These are phyloP conservation scores for Pseudochromis fuscus DNA, from an alignment of 2,797 vertebrate genomes.

Conservation along the genomic window DNA sequence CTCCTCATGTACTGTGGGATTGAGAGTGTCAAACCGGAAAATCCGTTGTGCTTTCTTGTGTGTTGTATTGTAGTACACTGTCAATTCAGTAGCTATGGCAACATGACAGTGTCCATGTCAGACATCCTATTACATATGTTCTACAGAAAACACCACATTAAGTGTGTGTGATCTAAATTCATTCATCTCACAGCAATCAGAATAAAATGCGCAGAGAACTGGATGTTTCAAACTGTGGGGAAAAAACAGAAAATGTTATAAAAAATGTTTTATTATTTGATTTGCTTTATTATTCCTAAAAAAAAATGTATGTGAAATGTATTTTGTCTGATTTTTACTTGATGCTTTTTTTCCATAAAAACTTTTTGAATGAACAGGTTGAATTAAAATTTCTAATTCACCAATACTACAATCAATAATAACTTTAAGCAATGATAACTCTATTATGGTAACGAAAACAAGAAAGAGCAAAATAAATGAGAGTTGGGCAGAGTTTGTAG, in stretches of 20 bases:
- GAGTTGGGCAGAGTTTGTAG: background rate
- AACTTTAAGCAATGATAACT: background rate
- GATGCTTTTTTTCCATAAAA: too few species aligned
- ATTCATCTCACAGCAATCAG: background rate
- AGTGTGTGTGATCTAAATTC: background rate
- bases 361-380: too few species aligned
- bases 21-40: constrained; percentile 52
- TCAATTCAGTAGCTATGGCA: constrained; percentile 43
- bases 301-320: too few species aligned
- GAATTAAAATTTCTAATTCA: background rate
- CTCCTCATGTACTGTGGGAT: constrained; percentile 48
- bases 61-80: constrained; percentile 46
- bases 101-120: constrained; percentile 29
- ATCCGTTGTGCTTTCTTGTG: constrained; percentile 18
- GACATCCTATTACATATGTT: background rate
- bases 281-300: too few species aligned
- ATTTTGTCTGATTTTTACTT: background rate
- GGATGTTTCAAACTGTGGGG: background rate
- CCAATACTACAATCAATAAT: background rate
- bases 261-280: too few species aligned
- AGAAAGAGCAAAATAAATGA: fast-evolving
- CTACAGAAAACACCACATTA: background rate
- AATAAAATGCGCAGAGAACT: fast-evolving
- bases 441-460: fast-evolving
- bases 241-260: background rate